phyloP scores from a whole-genome alignment of 2,888 invertebrate genomes.

The Drosophila testacea region DNA sequence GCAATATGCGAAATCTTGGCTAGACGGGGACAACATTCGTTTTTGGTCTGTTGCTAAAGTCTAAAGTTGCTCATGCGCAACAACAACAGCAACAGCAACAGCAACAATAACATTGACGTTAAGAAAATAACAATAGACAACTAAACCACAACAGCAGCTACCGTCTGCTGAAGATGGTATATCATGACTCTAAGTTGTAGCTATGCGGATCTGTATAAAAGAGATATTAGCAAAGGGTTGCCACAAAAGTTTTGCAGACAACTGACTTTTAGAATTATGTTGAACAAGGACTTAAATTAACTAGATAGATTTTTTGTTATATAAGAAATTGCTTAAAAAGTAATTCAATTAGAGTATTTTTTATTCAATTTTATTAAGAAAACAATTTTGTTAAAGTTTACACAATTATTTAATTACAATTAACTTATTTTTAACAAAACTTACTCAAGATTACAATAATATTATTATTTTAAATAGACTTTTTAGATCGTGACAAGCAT shows the following conservation, averaged over 20 bases:
- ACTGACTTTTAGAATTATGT: neutral
- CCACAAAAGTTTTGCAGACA: neutral
- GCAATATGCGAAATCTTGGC: slow-evolving; percentile 52
- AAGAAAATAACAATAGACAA: slow-evolving; percentile 43
- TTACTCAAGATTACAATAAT: too few relatives aligned
- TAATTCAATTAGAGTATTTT: too few relatives aligned
- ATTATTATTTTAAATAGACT: too few relatives aligned
- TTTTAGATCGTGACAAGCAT: too few relatives aligned
- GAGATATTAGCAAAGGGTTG: slow-evolving; percentile 24
- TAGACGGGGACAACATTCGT: slow-evolving; percentile 22
- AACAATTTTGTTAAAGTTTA: too few relatives aligned
- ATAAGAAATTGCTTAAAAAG: too few relatives aligned
- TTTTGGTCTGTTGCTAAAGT: slow-evolving; percentile 30
- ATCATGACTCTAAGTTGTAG: slow-evolving; percentile 33
- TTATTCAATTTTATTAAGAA: too few relatives aligned
- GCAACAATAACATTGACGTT: slow-evolving; percentile 16
- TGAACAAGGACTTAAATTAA: neutral
- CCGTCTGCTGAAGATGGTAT: slow-evolving; percentile 49
- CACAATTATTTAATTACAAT: too few relatives aligned
- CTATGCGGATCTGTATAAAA: slow-evolving; percentile 18
- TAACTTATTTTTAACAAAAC: too few relatives aligned
- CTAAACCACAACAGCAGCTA: slow-evolving; percentile 36
- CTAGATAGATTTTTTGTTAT: too few relatives aligned
- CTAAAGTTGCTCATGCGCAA: slow-evolving; percentile 70
- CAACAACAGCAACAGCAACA: slow-evolving; percentile 65